Percentiles rank a stretch among this genome's conserved stretches.
These are phyloP conservation scores for Amblyjoppa proteus DNA, from an alignment of 2,888 invertebrate genomes.

Conservation along the genomic window DNA sequence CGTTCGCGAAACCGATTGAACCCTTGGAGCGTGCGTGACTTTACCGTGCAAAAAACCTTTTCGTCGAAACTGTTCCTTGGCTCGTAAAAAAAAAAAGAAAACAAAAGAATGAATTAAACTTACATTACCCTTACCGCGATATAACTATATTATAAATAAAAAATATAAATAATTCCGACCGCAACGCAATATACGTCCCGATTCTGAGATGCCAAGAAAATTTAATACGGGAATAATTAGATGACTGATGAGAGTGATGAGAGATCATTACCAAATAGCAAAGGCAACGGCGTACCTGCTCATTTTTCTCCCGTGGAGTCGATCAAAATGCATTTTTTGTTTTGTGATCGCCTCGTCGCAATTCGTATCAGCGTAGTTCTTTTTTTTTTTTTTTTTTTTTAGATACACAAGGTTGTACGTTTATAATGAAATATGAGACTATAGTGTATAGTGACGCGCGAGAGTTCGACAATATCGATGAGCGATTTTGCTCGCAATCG, in stretches of 20 bases:
- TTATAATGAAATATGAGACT: background rate
- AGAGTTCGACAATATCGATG: background rate
- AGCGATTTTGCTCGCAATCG: background rate
- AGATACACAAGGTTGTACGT: constrained; percentile 28
- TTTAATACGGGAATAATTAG: constrained; percentile 30
- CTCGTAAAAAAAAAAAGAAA: background rate
- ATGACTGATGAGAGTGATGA: constrained; percentile 11
- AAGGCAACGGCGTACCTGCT: constrained; percentile 49
- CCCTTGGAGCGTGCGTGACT: background rate
- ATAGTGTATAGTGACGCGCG: background rate
- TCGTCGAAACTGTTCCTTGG: constrained; percentile 45
- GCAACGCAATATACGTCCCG: constrained; percentile 35
- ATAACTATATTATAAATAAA: constrained; percentile 40
- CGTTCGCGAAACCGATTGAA: constrained; percentile 17
- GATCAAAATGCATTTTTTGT: constrained; percentile 31
- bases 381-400: constrained; percentile 20
- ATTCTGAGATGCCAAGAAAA: constrained; percentile 50
- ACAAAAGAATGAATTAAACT: constrained; percentile 2
- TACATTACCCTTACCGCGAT: constrained; percentile 39
- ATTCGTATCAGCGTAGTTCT: background rate
- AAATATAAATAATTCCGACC: constrained; percentile 38
- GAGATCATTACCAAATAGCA: constrained; percentile 43
- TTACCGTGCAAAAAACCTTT: background rate
- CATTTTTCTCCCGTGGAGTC: constrained; percentile 33
- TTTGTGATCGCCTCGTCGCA: background rate